phyloP scores from a whole-genome alignment of 2,113 vertebrate genomes.

The Uria lomvia region DNA sequence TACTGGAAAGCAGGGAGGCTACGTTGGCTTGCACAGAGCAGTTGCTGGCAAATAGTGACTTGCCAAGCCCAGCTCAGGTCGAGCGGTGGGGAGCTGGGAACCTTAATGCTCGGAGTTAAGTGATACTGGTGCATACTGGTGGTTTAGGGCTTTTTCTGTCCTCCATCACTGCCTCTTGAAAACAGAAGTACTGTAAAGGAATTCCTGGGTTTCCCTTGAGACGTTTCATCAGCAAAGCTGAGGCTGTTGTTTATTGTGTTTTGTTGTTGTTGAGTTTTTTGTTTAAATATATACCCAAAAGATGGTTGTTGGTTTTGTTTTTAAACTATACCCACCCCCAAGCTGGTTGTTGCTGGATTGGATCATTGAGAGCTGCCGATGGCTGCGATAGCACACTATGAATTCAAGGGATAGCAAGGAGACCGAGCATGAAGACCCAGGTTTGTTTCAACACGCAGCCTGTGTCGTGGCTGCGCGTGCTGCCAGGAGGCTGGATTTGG shows the following conservation, averaged over 20 bases:
- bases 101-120: rapidly evolving
- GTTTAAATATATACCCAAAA: not conserved
- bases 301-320: not conserved
- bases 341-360: not conserved
- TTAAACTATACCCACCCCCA: not conserved
- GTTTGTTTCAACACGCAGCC: rapidly evolving
- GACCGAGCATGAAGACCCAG: not conserved
- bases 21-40: not conserved
- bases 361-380: not conserved
- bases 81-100: not conserved
- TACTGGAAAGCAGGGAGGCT: not conserved
- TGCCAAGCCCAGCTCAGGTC: not conserved
- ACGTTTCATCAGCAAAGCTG: not conserved
- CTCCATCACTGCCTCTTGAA: not conserved
- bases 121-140: not conserved
- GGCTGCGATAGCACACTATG: not conserved
- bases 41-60: not conserved
- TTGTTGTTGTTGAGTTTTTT: not conserved
- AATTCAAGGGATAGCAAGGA: not conserved
- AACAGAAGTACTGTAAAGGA: not conserved
- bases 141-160: not conserved
- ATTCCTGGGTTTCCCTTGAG: not conserved
- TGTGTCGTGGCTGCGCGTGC: rapidly evolving
- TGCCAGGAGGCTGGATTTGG: not conserved
- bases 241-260: not conserved